A percentile compares a stretch with the other conserved stretches of the same genome.
Conservation (phyloP, 2,797 vertebrate genomes). For the Allobates femoralis region DNA sequence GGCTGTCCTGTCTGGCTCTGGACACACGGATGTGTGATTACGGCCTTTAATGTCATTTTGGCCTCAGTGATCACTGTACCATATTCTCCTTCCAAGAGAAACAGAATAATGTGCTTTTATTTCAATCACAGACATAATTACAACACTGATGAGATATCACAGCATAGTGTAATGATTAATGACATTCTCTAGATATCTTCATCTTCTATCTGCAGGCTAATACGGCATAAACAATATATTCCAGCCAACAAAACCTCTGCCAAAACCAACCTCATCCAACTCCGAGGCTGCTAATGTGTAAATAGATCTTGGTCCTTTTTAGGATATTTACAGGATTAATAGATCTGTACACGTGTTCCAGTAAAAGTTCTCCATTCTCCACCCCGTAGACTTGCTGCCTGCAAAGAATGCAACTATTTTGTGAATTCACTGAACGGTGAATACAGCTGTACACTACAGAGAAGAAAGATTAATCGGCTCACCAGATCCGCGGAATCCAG, state of each 20-base stretch:
- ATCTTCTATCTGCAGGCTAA: constrained; percentile 24
- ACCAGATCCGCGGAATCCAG: no score
- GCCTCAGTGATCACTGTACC: no score
- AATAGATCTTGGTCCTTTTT: constrained; percentile 24
- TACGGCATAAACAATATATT: constrained; percentile 42
- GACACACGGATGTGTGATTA: no score
- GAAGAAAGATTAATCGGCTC: no score
- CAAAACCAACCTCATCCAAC: constrained; percentile 28
- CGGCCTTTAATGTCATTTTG: no score
- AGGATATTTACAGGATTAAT: not conserved
- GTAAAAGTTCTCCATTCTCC: not conserved
- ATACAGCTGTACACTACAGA: no score
- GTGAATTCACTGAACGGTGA: no score
- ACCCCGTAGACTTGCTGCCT: not conserved
- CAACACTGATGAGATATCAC: not conserved
- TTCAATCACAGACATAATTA: not conserved
- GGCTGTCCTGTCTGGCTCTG: no score
- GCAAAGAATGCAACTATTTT: not conserved
- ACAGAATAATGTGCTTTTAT: not conserved
- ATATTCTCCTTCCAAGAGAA: constrained; percentile 26
- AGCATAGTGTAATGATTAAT: constrained; percentile 50
- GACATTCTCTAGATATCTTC: constrained; percentile 17
- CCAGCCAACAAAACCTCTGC: constrained; percentile 23
- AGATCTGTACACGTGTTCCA: not conserved
- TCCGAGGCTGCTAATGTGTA: constrained; percentile 4